phyloP scores from a whole-genome alignment of 2,888 invertebrate genomes.

The Cyaniris semiargus region DNA sequence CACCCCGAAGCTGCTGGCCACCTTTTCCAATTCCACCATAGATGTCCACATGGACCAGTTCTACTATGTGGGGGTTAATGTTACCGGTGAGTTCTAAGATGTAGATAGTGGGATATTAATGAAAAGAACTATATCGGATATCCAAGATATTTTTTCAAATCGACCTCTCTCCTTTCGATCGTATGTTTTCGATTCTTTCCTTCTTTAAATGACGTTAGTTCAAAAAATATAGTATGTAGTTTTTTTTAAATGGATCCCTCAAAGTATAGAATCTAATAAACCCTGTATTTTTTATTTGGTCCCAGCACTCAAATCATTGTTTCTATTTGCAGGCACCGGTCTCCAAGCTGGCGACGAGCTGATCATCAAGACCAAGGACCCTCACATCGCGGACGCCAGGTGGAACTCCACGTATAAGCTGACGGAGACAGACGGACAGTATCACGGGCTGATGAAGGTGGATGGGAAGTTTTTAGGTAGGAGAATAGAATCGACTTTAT shows the following conservation, averaged over 20 bases:
- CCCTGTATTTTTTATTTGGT: too few species aligned
- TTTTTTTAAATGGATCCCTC: too few species aligned
- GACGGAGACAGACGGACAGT: conserved; percentile 50
- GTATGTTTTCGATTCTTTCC: too few species aligned
- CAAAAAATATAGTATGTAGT: too few species aligned
- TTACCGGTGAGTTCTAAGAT: conserved; percentile 51
- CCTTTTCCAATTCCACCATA: conserved; percentile 57
- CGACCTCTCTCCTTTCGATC: too few species aligned
- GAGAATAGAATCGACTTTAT: conserved; percentile 30
- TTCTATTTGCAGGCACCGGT: conserved; percentile 43
- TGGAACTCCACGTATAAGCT: conserved; percentile 55
- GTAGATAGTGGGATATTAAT: too few species aligned
- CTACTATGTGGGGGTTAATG: conserved; percentile 61
- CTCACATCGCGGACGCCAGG: conserved; percentile 50
- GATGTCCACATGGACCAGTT: conserved; percentile 73
- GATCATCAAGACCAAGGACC: conserved; percentile 43
- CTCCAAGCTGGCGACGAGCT: conserved; percentile 55
- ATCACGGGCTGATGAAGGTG: conserved; percentile 59
- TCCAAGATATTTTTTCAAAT: too few species aligned
- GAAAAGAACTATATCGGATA: too few species aligned
- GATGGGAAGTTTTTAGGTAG: conserved; percentile 76
- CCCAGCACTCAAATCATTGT: neutral
- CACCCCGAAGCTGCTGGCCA: conserved; percentile 60
- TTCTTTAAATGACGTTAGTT: too few species aligned
- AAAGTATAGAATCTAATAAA: too few species aligned